Percentiles rank a stretch among this genome's conserved stretches.
These are phyloP conservation scores for Lepus oiostolus DNA, from an alignment of 2,797 vertebrate genomes.

Conservation along the genomic window DNA sequence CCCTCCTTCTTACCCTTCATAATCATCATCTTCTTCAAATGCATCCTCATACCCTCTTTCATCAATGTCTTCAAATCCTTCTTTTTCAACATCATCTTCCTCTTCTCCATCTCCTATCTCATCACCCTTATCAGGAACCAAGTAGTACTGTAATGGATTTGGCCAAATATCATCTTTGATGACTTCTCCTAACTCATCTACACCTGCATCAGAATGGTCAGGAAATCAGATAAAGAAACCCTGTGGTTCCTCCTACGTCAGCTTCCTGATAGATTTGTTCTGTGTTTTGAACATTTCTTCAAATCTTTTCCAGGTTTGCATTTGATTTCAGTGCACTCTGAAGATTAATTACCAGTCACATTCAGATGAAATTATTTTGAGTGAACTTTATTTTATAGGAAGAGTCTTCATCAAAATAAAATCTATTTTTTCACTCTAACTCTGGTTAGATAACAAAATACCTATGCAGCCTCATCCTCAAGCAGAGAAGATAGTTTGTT, in stretches of 20 bases:
- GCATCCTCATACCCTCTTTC: too few species aligned
- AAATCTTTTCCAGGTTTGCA: conserved; percentile 99
- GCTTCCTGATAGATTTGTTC: conserved; percentile 96
- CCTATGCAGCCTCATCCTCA: conserved; percentile 98
- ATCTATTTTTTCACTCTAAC: conserved; percentile 99
- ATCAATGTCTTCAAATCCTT: conserved; percentile 88
- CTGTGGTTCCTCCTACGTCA: conserved; percentile 99
- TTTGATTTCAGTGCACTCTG: conserved; percentile 99
- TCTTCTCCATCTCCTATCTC: conserved; percentile 96
- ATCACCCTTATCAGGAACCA: conserved; percentile 98
- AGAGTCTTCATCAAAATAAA: conserved; percentile 99
- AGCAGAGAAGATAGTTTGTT: conserved; percentile 87
- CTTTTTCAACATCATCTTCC: conserved; percentile 98
- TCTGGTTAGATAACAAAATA: conserved; percentile 98
- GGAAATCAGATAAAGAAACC: conserved; percentile 99
- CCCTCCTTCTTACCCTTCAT: too few species aligned
- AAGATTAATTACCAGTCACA: conserved; percentile 97
- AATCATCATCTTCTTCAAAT: too few species aligned
- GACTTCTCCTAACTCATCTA: conserved; percentile 97
- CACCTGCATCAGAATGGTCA: conserved; percentile 97
- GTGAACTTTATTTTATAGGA: conserved; percentile 99
- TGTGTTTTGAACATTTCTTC: conserved; percentile 98
- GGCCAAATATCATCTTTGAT: conserved; percentile 99
- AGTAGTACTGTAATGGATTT: conserved; percentile 97
- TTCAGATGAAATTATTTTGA: conserved; percentile 99